Conservation (phyloP, 2,113 vertebrate species). For the Melanerpes formicivorus region DNA sequence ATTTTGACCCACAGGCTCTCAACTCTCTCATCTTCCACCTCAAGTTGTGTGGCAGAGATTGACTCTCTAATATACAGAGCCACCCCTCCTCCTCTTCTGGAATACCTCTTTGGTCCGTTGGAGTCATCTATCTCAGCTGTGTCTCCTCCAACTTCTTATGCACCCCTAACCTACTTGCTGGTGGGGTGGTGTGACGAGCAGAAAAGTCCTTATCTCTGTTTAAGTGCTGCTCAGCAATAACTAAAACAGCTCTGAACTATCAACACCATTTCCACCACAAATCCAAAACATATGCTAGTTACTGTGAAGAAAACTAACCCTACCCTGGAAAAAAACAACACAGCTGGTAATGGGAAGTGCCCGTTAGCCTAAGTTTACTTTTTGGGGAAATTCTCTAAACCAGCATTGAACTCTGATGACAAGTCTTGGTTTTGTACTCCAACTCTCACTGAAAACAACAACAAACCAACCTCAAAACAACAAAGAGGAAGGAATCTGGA, state of each 20-base stretch:
- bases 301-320: background rate
- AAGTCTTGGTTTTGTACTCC: background rate
- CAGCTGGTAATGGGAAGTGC: background rate
- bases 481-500: background rate
- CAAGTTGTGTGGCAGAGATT: too few species aligned
- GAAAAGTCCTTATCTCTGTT: background rate
- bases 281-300: background rate
- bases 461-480: too few species aligned
- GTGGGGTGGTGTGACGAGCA: background rate
- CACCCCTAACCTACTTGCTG: background rate
- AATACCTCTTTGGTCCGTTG: background rate
- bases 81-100: too few species aligned
- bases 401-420: background rate
- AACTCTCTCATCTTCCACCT: too few species aligned
- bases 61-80: too few species aligned
- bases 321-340: too few species aligned
- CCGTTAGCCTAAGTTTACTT: background rate
- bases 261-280: background rate
- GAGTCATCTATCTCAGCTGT: background rate
- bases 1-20: too few species aligned
- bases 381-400: background rate
- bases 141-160: background rate
- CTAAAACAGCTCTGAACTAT: background rate
- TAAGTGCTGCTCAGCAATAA: background rate
- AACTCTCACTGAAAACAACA: background rate